Base-by-base conservation (phyloP, 2,888 invertebrate genomes). In the Petrolisthes cinctipes region DNA sequence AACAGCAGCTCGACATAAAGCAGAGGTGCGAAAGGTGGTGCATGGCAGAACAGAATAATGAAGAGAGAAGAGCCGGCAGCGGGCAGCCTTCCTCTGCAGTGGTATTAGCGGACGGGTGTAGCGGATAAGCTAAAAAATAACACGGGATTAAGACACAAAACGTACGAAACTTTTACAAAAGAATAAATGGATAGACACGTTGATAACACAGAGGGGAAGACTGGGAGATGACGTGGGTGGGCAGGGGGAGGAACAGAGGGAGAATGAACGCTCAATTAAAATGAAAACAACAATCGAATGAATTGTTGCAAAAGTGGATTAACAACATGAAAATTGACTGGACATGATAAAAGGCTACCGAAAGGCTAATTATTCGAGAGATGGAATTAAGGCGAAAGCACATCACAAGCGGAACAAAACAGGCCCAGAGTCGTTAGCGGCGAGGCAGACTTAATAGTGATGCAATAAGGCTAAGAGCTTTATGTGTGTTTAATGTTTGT, bases 101-200 rank as follows among this genome's bases (percentile, higher is more conserved):
- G 37, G 20, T 37, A 23, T 81, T 81, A 81, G 75, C 54, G 71
- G 11, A 20, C 71, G 75, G 73, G 9, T 37, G 23, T 20, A 14
- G 75, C 75, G 83, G 73, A 56, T 56, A 53, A 83, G 57, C 75
- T 20, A 9, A 57, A 37, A 83, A 73, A 83, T 83, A 83, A 75
- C 83, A 14, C 5, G 14, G 83, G 83, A 83, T 83, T 83, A 83
- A 54, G 23, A 75, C 56, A 73, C 83, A 73, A 82, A 83, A 83
- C 75, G 57, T 57, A 56, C 20, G 73, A 54, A 83, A 54, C 75
- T 54, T 83, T 83, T 83, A 73, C 57, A 20, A 73, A 68, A 56
- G 83, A 83, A 75, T 83, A 83, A 83, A 83, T 83, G 83, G 83
- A 83, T 83, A 83, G 75, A 83, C 56, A 75, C 37, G 68, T 75